These are phyloP conservation scores for Mesitornis unicolor DNA, from an alignment of 2,113 vertebrate species.

Conservation along the genomic window DNA sequence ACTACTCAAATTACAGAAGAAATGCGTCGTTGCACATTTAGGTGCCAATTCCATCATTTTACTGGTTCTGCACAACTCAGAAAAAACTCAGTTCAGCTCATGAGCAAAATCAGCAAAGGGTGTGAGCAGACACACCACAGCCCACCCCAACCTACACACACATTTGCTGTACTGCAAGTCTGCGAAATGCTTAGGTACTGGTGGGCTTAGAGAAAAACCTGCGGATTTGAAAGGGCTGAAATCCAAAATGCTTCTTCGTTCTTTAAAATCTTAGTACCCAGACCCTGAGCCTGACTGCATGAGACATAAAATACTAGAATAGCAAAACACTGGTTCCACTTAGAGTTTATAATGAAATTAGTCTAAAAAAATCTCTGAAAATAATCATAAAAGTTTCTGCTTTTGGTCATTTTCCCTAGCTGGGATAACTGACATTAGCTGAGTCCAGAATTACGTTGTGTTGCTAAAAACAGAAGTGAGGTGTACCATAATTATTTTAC, in stretches of 20 bases:
- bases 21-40: background rate
- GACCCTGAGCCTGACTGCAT: background rate
- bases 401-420: background rate
- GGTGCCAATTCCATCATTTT: background rate
- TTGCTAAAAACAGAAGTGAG: background rate
- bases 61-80: background rate
- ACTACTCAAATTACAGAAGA: background rate
- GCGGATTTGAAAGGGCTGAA: background rate
- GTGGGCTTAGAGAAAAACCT: background rate
- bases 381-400: background rate
- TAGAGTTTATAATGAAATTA: background rate
- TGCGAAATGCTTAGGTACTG: background rate
- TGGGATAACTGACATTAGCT: background rate
- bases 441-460: background rate
- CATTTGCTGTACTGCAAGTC: background rate
- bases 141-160: background rate
- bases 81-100: background rate
- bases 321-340: background rate
- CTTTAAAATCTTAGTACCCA: background rate
- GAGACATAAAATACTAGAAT: background rate
- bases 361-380: background rate
- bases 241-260: background rate
- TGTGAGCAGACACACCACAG: background rate
- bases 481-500: background rate
- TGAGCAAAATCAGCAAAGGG: background rate